Percentiles rank a stretch among this genome's conserved stretches.
These are phyloP conservation scores for Macrostomum lignano DNA, from an alignment of 1,140 invertebrate species.

Conservation along the genomic window DNA sequence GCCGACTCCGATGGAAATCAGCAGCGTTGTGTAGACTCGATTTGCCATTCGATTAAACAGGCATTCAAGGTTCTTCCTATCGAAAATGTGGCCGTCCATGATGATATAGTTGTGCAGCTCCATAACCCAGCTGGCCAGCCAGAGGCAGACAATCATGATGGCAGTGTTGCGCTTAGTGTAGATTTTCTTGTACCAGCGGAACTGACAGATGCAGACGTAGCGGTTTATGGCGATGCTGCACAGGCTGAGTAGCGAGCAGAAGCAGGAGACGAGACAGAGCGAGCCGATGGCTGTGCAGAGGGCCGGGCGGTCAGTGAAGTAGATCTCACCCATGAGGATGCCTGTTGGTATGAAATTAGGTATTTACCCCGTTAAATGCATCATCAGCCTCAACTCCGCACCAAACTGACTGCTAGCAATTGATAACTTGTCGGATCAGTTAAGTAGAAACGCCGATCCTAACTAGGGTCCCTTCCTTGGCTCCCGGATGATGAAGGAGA, in stretches of 20 bases:
- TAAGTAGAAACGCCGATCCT: no score
- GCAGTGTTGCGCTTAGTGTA: constrained; percentile 11
- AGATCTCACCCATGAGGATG: no score
- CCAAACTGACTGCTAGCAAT: no score
- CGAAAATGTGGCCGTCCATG: constrained; percentile 16
- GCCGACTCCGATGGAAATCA: no score
- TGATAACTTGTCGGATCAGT: no score
- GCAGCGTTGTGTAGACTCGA: constrained; percentile 14
- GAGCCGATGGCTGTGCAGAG: no score
- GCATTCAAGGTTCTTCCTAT: constrained; percentile 15
- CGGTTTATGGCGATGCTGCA: constrained; percentile 8
- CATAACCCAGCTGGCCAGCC: constrained; percentile 13
- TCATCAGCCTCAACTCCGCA: no score
- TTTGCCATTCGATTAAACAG: constrained; percentile 16
- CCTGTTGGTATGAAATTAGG: no score
- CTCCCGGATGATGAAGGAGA: no score
- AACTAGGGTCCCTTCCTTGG: no score
- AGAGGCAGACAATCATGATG: constrained; percentile 10
- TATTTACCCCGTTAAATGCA: no score
- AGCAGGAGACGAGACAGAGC: constrained; percentile 9
- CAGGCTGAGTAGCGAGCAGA: constrained; percentile 8
- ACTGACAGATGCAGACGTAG: constrained; percentile 7
- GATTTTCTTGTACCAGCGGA: constrained; percentile 7
- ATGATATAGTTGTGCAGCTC: constrained; percentile 18
- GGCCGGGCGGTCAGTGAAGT: no score